Percentiles rank a stretch among this genome's conserved stretches.
Evolutionary conservation across 2,113 vertebrate species (phyloP).

Genomic region (Uria lomvia): DNA sequence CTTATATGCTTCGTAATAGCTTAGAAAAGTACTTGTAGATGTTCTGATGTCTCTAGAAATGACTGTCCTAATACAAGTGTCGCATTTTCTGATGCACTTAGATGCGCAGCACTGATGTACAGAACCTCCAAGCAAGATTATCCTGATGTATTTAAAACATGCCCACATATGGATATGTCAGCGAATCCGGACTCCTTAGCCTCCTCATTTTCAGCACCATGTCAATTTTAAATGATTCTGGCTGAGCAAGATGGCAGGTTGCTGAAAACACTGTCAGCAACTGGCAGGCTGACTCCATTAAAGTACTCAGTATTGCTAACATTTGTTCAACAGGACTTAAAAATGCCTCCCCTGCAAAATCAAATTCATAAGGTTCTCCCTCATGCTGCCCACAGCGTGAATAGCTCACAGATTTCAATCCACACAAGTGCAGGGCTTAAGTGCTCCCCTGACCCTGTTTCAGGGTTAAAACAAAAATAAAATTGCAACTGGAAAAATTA

Average conservation of each 20-base stretch:
- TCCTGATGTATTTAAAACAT: background rate
- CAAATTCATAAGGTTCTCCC: background rate
- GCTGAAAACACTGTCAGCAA: conserved; percentile 47
- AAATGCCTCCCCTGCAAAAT: background rate
- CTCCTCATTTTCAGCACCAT: conserved; percentile 50
- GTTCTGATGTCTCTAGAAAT: background rate
- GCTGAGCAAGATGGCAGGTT: conserved; percentile 32
- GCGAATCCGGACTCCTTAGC: conserved; percentile 13
- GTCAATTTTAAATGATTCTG: conserved; percentile 40
- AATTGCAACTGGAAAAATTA: background rate
- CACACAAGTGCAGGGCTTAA: background rate
- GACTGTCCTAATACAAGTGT: background rate
- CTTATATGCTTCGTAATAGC: background rate
- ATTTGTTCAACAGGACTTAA: background rate
- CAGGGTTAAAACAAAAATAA: background rate
- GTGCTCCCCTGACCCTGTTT: background rate
- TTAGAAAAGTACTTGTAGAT: background rate
- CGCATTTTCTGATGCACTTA: background rate
- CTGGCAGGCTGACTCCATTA: conserved; percentile 19
- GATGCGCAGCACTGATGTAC: background rate
- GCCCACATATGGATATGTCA: background rate
- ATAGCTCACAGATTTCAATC: background rate
- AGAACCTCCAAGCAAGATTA: background rate
- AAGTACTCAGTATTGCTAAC: conserved; percentile 10
- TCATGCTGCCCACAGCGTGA: accelerated